These are phyloP conservation scores for Anomalospiza imberbis DNA, from an alignment of 2,797 vertebrate genomes.

Conservation along the genomic window DNA sequence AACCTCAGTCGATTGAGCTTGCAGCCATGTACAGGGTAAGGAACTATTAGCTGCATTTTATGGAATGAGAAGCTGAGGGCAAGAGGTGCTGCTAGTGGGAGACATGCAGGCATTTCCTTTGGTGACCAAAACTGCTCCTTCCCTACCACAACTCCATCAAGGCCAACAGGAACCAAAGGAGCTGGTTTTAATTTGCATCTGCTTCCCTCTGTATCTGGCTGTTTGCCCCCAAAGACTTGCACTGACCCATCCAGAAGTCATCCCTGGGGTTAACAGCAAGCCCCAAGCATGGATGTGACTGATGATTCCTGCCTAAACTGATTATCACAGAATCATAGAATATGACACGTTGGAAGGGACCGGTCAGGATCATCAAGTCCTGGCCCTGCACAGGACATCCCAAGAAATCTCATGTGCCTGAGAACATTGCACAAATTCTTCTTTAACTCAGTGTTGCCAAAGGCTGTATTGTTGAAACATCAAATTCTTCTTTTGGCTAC, in stretches of 20 bases:
- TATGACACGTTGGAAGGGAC: rapidly evolving
- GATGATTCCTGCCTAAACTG: background rate
- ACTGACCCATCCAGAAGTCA: background rate
- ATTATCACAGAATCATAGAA: background rate
- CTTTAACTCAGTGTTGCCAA: background rate
- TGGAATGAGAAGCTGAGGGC: background rate
- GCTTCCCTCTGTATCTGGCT: background rate
- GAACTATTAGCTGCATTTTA: background rate
- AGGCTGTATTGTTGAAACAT: background rate
- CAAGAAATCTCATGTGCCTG: background rate
- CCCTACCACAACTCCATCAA: rapidly evolving
- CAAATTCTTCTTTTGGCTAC: background rate
- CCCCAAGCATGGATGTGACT: background rate
- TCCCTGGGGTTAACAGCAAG: background rate
- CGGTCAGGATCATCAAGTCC: background rate
- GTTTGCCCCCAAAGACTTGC: background rate
- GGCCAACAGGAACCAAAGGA: background rate
- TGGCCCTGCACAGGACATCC: background rate
- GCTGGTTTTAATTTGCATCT: background rate
- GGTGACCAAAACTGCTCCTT: background rate
- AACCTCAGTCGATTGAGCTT: background rate
- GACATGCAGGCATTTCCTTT: rapidly evolving
- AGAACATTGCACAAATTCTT: background rate
- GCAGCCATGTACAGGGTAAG: background rate
- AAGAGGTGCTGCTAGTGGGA: background rate